Conservation (phyloP, 1,140 invertebrate genomes). For the Euwallacea fornicatus region DNA sequence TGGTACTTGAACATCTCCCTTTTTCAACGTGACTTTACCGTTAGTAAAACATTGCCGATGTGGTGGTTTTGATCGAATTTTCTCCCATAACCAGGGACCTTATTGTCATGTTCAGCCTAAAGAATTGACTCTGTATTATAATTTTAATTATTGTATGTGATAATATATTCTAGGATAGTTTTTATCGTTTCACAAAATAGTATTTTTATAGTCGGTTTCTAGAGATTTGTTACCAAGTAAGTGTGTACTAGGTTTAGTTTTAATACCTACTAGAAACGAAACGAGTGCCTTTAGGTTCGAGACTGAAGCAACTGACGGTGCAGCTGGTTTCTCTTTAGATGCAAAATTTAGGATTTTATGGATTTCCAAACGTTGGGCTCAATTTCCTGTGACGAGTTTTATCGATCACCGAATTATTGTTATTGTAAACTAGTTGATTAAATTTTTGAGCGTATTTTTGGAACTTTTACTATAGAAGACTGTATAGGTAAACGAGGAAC, state of each 20-base stretch:
- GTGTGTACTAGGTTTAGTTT: not conserved
- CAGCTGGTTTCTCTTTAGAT: not conserved
- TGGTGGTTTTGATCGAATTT: too few relatives aligned
- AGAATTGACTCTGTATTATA: not conserved
- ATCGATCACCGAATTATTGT: too few relatives aligned
- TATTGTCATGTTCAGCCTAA: too few relatives aligned
- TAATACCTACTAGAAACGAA: not conserved
- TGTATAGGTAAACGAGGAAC: not conserved
- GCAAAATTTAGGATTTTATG: not conserved
- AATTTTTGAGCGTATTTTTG: not conserved
- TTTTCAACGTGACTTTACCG: not conserved
- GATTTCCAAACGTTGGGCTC: not conserved
- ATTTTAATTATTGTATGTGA: slow-evolving; percentile 5
- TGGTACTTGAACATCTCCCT: slow-evolving; percentile 47
- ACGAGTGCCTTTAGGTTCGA: slow-evolving; percentile 7
- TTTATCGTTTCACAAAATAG: not conserved
- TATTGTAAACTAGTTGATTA: not conserved
- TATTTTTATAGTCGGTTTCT: not conserved
- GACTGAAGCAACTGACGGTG: not conserved
- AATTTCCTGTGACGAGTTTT: too few relatives aligned
- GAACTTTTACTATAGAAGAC: not conserved
- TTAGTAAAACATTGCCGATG: too few relatives aligned
- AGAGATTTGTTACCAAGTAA: slow-evolving; percentile 1
- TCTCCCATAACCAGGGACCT: too few relatives aligned
- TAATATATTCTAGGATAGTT: not conserved